phyloP scores from a whole-genome alignment of 2,888 invertebrate species.

The Troides oblongomaculatus region DNA sequence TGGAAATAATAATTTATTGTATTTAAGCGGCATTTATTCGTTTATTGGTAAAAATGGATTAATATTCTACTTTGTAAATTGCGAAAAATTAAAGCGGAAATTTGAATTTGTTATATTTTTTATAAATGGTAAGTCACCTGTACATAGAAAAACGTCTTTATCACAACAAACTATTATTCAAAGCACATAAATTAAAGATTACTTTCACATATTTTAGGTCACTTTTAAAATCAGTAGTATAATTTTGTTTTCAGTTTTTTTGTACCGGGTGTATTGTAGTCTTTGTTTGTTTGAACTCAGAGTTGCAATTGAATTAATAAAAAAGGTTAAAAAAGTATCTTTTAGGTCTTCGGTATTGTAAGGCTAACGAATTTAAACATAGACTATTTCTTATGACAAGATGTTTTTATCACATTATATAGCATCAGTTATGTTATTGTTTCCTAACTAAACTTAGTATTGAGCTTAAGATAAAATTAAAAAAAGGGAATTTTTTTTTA shows the following conservation, averaged over 20 bases:
- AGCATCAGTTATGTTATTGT: no score
- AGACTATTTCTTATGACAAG: no score
- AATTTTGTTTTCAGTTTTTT: background rate
- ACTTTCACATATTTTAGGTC: background rate
- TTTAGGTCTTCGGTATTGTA: no score
- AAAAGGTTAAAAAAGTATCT: no score
- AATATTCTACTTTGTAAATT: background rate
- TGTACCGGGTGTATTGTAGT: background rate
- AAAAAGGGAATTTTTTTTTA: background rate
- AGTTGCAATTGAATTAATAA: no score
- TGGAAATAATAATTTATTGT: background rate
- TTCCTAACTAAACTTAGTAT: no score
- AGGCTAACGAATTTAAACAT: no score
- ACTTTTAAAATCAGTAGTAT: background rate
- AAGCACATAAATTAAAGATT: no score
- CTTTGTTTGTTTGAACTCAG: no score
- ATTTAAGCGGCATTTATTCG: background rate
- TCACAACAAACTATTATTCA: no score
- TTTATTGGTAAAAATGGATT: constrained; percentile 11
- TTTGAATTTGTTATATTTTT: background rate
- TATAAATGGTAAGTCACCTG: constrained; percentile 24
- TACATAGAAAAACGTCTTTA: background rate
- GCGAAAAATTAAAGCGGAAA: background rate
- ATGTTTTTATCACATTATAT: no score
- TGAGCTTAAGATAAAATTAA: no score